phyloP scores from a whole-genome alignment of 2,113 vertebrate genomes.

The Hydrolagus affinis region DNA sequence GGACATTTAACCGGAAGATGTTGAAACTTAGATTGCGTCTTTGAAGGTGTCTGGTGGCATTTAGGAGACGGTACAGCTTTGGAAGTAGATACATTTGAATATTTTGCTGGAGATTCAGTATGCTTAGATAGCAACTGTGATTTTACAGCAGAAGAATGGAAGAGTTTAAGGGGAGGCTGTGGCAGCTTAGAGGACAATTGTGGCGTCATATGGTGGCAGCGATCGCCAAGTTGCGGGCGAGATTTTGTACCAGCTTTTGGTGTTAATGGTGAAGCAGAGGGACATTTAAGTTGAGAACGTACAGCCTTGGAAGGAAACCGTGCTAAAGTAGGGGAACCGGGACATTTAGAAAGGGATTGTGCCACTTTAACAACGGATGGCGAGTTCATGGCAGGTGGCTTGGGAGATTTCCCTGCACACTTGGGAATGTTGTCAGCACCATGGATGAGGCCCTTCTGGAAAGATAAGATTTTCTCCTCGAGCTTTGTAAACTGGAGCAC shows the following conservation, averaged over 20 bases:
- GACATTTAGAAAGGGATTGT: slow-evolving; percentile 37
- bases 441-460: slow-evolving; percentile 71
- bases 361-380: slow-evolving; percentile 67
- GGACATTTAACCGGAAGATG: background rate
- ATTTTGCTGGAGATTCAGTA: background rate
- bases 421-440: slow-evolving; percentile 48
- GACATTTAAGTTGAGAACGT: background rate
- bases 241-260: background rate
- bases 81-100: background rate
- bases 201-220: background rate
- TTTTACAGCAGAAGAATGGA: background rate
- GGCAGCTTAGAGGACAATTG: background rate
- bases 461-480: slow-evolving; percentile 90
- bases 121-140: no score
- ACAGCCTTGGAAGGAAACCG: background rate
- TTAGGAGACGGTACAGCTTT: background rate
- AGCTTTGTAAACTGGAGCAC: slow-evolving; percentile 89
- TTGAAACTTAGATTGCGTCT: no score
- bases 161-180: no score
- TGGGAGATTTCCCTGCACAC: slow-evolving; percentile 43
- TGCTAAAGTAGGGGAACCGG: background rate
- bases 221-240: background rate
- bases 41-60: background rate
- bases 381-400: slow-evolving; percentile 75
- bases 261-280: background rate